Base-by-base conservation (phyloP, 2,113 vertebrate genomes). In the Gymnogyps californianus region DNA sequence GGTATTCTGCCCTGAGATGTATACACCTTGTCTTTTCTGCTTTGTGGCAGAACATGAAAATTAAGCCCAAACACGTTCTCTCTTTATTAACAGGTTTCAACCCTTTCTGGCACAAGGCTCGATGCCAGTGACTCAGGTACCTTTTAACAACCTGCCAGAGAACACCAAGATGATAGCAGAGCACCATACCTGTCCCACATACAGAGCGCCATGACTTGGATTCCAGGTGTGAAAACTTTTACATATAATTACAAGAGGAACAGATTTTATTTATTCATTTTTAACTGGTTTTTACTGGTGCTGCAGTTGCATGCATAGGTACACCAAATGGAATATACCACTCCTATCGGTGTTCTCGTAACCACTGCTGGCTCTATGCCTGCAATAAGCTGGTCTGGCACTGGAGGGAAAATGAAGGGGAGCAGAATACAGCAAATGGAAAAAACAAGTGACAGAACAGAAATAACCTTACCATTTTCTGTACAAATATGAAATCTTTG, bases 401-500 rank as follows among this genome's bases (percentile, higher is more conserved):
- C 51, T 65, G 77, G 40, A 58, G 24, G 42, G 51, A 87, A 94
- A 84, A 82, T 3, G 6, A 84, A 78, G n/a, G 34, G 36, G 11
- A 94, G 84, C 16, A 61, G 44, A 72, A 85, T 2, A 34, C 13
- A 66, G 26, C 40, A 86, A 83, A 49, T 51, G 13, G 5, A 15
- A 49, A 85, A 34, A 70, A 44, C 17, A 79, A 54, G 0, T 44
- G 67, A 71, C 15, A 55, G 29, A 93, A 69, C 5, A 83, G 57
- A 91, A 85, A 47, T 11, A 93, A 52, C 47, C 92, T 96, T 98
- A 99, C 99, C 96, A 98, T 98, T 98, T 98, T 99, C 96, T 99
- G 99, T 95, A 99, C 97, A 96, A 98, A 98, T 97, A 98, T 98
- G 96, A 99, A 99, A 97, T 99, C 98, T 98, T 99, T 99, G 87